Evolutionary conservation across 35 echinoderm and acorn worm species (phyloP).

Genomic region (Holothuria glaberrima): DNA sequence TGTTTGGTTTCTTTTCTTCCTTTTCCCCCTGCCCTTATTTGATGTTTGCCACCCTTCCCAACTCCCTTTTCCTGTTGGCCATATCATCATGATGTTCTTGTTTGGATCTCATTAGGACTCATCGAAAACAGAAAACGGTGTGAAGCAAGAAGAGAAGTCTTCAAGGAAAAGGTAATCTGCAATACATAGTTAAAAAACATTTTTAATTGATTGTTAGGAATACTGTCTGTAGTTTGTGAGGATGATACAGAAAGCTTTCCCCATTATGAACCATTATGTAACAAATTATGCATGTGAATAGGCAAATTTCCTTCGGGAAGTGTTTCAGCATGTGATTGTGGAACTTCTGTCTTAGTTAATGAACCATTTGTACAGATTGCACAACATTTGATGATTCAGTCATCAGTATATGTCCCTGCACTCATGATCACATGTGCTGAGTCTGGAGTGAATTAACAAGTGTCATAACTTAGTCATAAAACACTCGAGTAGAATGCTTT

Average conservation of each 20-base stretch:
- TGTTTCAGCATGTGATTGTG: no score
- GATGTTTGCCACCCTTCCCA: conserved; percentile 43
- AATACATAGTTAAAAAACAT: background rate
- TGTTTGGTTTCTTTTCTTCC: conserved; percentile 45
- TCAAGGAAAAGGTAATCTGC: conserved; percentile 54
- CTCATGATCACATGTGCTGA: background rate
- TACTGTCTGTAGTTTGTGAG: background rate
- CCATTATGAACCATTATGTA: no score
- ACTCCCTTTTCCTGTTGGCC: conserved; percentile 43
- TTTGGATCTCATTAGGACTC: conserved; percentile 77
- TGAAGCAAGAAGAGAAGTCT: conserved; percentile 41
- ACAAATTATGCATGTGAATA: no score
- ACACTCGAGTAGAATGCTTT: no score
- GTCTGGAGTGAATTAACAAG: no score
- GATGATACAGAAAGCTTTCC: no score
- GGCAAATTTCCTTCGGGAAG: no score
- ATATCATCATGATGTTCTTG: conserved; percentile 69
- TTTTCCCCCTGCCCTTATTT: conserved; percentile 36
- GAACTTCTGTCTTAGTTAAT: no score
- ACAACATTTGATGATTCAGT: no score
- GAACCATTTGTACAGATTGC: no score
- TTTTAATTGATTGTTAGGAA: background rate
- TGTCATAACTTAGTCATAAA: no score
- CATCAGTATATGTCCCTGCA: background rate
- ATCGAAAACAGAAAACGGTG: conserved; percentile 10